Percentiles rank a stretch among this genome's conserved stretches.
Conservation (phyloP, 2,113 vertebrate species). For the Hystrix cristata region DNA sequence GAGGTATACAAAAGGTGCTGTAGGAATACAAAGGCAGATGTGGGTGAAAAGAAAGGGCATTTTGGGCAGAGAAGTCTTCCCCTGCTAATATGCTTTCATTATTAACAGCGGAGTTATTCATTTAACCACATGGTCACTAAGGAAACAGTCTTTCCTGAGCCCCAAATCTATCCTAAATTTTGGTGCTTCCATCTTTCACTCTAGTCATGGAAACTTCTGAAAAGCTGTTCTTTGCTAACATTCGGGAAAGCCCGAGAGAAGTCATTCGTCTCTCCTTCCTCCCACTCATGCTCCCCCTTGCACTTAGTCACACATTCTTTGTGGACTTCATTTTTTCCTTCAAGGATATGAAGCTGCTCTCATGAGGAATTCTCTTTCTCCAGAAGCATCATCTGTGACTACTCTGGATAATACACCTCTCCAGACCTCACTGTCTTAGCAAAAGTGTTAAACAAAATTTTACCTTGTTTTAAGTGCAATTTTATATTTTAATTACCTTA, state of each 20-base stretch:
- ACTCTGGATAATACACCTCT: neutral
- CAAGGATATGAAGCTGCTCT: neutral
- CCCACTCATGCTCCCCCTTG: neutral
- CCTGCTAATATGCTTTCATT: neutral
- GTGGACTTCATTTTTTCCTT: neutral
- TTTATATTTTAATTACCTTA: neutral
- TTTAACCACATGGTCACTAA: neutral
- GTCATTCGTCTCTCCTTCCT: neutral
- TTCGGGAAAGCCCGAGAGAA: neutral
- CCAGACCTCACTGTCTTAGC: neutral
- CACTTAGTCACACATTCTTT: neutral
- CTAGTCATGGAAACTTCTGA: neutral
- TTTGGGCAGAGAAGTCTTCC: neutral
- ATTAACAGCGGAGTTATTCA: neutral
- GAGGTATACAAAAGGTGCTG: neutral
- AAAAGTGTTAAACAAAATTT: neutral
- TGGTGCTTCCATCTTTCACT: neutral
- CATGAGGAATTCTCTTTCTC: neutral
- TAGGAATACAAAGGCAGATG: neutral
- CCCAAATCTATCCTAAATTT: neutral
- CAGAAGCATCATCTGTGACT: neutral
- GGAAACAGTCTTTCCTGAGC: neutral
- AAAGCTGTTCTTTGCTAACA: neutral
- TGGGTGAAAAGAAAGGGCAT: neutral
- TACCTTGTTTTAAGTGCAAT: neutral